Evolutionary conservation across 2,113 vertebrate genomes (phyloP).

Genomic region (Patagioenas fasciata): DNA sequence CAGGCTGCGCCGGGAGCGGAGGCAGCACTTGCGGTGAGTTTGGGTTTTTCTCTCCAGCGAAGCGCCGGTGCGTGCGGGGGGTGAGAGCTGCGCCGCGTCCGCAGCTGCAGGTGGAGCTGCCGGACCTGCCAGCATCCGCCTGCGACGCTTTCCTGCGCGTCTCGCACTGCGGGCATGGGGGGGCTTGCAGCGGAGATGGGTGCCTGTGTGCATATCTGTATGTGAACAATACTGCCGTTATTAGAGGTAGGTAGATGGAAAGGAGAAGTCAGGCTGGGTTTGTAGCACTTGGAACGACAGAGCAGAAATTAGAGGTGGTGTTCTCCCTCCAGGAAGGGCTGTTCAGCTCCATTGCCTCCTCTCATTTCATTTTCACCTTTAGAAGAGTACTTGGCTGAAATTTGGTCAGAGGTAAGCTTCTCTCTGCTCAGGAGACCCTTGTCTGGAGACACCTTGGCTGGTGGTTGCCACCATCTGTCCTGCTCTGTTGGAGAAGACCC

Average conservation of each 20-base stretch:
- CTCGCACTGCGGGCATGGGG: neutral
- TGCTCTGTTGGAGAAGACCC: neutral
- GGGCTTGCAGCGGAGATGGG: fast-evolving
- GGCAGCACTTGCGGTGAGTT: neutral
- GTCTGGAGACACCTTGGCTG: neutral
- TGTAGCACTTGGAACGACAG: neutral
- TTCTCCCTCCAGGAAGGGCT: neutral
- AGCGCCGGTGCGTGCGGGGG: fast-evolving
- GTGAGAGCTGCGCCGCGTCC: neutral
- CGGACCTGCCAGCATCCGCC: neutral
- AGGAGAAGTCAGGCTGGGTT: neutral
- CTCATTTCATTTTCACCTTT: neutral
- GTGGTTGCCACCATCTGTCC: neutral
- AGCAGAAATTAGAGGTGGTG: neutral
- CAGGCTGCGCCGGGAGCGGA: neutral
- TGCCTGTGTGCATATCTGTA: neutral
- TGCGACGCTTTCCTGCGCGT: neutral
- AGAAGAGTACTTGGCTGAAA: neutral
- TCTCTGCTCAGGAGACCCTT: neutral
- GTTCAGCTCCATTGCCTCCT: neutral
- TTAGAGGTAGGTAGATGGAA: fast-evolving
- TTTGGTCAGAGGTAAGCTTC: neutral
- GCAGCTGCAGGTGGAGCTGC: neutral
- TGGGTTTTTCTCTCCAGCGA: neutral
- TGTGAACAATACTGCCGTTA: fast-evolving